Conservation (phyloP, 2,113 vertebrate genomes). For the Thoracochromis brauschi region DNA sequence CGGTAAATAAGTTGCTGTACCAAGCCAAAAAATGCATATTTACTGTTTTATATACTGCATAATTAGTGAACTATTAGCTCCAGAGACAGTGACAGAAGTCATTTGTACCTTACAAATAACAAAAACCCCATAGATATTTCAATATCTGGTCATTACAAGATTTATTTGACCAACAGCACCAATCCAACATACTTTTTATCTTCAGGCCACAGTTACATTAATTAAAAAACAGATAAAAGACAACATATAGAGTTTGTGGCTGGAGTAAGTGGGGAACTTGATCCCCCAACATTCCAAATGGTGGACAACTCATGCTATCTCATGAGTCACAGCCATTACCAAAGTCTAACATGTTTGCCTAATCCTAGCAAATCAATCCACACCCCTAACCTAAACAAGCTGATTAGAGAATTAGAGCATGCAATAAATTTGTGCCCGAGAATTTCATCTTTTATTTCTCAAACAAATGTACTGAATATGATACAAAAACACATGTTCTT, state of each 20-base stretch:
- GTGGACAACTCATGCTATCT: background rate
- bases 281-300: rapidly evolving
- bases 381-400: background rate
- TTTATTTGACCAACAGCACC: rapidly evolving
- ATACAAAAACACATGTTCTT: background rate
- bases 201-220: rapidly evolving
- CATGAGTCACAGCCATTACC: background rate
- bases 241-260: background rate
- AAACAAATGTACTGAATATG: background rate
- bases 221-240: background rate
- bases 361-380: background rate
- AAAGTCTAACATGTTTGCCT: background rate
- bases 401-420: background rate
- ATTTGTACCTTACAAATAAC: background rate
- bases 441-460: background rate
- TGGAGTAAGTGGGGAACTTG: background rate
- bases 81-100: background rate
- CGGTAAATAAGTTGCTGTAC: background rate
- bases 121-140: background rate
- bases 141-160: background rate
- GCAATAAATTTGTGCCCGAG: background rate
- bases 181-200: background rate
- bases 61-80: background rate
- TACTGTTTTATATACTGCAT: background rate
- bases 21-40: background rate